A percentile compares a stretch with the other conserved stretches of the same genome.
phyloP scores from a whole-genome alignment of 1,140 invertebrate species.

The Formica selysi region DNA sequence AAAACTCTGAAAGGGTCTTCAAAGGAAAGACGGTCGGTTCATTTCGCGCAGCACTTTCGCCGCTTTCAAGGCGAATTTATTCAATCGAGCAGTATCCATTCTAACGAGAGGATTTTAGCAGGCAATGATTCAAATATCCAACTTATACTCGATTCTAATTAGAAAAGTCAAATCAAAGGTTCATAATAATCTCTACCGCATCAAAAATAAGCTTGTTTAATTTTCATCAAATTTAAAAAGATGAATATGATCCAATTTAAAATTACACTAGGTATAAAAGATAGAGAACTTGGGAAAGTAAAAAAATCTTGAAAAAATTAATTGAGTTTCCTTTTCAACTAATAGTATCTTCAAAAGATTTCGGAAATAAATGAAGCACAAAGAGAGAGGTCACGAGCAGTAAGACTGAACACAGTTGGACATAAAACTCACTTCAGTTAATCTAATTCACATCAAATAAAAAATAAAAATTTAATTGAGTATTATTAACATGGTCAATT shows the following conservation, averaged over 20 bases:
- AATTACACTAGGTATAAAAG: neutral
- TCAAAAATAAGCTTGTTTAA: too few relatives aligned
- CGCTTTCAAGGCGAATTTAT: slow-evolving; percentile 67
- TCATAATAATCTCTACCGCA: neutral
- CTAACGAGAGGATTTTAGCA: slow-evolving; percentile 57
- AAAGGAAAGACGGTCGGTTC: slow-evolving; percentile 72
- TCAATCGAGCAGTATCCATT: slow-evolving; percentile 58
- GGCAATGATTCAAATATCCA: slow-evolving; percentile 70
- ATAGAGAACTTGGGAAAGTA: neutral
- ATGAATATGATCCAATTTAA: neutral
- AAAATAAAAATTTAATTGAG: neutral
- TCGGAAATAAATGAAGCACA: neutral
- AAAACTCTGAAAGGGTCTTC: slow-evolving; percentile 80
- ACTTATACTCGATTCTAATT: slow-evolving; percentile 41
- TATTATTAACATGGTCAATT: neutral
- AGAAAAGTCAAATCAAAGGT: neutral
- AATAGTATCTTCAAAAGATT: neutral
- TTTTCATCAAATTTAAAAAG: too few relatives aligned
- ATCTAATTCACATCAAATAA: neutral
- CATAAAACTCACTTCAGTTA: slow-evolving; percentile 3
- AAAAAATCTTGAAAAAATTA: neutral
- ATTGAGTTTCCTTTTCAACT: neutral
- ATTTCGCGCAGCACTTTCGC: slow-evolving; percentile 67
- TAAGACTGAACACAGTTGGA: neutral
- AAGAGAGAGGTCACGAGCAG: neutral